Evolutionary conservation across 2,888 invertebrate species (phyloP), one percentile per base, ranked within the genome.

Genomic region (Trichogramma evanescens): DNA sequence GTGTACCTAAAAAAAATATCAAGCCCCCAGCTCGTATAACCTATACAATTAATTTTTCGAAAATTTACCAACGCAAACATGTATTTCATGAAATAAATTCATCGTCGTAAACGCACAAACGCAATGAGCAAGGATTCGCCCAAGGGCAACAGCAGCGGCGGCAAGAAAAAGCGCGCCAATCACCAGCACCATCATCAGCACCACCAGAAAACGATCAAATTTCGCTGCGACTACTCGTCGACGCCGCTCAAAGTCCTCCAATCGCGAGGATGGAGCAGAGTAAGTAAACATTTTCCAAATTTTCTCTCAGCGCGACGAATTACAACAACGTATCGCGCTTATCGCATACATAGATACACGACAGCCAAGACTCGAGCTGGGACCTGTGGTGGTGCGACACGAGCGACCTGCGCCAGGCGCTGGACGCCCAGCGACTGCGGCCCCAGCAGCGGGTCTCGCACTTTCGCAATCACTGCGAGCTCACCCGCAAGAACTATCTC

Each of bases 341-440:
- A n/a, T n/a, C n/a, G n/a, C n/a, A n/a, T 10, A 5, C 46, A 8
- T 69, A 75, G 65, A 70, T 75, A 53, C 69, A 68, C 53, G 79
- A 71, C 9, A 59, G 68, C 0, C 59, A 54, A 39, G 70, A 74
- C 55, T 48, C 54, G 45, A 80, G 79, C 52, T 85, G 84, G 84
- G 80, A 83, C 60, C 76, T 85, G 55, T 82, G 80, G 72, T 85
- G 85, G 84, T 84, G 83, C 72, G 84, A 84, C 56, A 76, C 82
- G 54, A 80, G 78, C 63, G 82, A 83, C 73, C 77, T 84, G 61
- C 69, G 81, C 74, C 66, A 66, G 6, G 69, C 70, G 3, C 60
- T 76, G 56, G 74, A 76, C 44, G 59, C 56, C 44, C 65, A 67
- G 54, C 65, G 63, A 50, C 56, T 71, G 1, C 63, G 64, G 3